Conservation (phyloP, 2,113 vertebrate species). For the Turdus rufiventris region DNA sequence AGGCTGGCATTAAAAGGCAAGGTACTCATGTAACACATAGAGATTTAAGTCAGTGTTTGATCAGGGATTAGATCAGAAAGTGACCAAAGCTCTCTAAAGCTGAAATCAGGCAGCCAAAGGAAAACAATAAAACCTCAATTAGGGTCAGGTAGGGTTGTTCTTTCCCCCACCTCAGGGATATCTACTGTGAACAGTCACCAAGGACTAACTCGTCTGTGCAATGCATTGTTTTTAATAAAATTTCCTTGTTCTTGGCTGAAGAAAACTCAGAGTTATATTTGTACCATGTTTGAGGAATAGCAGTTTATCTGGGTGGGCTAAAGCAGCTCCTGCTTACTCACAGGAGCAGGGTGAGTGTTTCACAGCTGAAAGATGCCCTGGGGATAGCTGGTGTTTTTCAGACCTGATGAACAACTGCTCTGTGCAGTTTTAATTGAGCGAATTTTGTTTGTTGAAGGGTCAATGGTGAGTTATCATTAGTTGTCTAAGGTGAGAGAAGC, state of each 20-base stretch:
- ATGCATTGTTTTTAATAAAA: background rate
- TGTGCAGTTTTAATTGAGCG: background rate
- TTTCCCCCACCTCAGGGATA: background rate
- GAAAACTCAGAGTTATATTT: background rate
- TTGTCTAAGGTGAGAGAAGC: background rate
- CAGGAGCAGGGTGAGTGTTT: background rate
- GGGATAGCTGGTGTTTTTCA: background rate
- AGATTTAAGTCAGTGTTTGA: background rate
- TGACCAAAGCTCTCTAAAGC: background rate
- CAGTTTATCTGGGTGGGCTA: background rate
- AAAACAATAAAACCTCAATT: background rate
- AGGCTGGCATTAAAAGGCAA: background rate
- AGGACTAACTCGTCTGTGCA: background rate
- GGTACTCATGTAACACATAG: background rate
- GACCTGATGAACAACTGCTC: background rate
- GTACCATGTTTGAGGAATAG: background rate
- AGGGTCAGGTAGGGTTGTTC: background rate
- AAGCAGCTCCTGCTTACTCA: background rate
- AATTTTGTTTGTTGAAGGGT: background rate
- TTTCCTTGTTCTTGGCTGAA: background rate
- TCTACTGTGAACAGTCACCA: background rate
- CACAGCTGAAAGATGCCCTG: background rate
- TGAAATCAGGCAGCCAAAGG: background rate
- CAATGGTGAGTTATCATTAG: background rate
- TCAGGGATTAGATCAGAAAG: background rate